Conservation (phyloP, 2,888 invertebrate species). For the Ornithoptera priamus region DNA sequence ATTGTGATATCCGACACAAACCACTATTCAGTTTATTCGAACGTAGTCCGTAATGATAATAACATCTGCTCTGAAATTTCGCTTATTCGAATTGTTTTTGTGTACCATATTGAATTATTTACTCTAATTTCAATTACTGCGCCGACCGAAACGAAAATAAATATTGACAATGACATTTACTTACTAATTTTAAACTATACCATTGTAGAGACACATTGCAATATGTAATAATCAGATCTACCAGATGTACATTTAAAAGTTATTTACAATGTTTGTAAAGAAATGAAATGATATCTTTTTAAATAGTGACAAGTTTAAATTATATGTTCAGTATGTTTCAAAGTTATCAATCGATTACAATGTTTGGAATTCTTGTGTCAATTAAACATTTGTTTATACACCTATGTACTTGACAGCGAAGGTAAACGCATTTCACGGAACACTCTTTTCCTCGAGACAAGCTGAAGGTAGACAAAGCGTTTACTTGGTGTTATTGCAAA, state of each 20-base stretch:
- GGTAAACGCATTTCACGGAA: constrained; percentile 60
- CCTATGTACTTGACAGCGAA: constrained; percentile 57
- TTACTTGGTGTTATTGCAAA: constrained; percentile 1
- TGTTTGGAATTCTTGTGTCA: constrained; percentile 72
- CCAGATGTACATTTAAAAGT: too few relatives aligned
- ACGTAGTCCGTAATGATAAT: constrained; percentile 14
- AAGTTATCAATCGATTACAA: constrained; percentile 44
- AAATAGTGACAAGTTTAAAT: not conserved
- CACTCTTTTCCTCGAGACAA: constrained; percentile 48
- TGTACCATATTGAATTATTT: constrained; percentile 9
- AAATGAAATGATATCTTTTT: not conserved
- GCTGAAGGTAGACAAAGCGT: constrained; percentile 29
- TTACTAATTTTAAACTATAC: not conserved
- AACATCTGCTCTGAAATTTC: constrained; percentile 15
- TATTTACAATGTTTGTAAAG: not conserved
- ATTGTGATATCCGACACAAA: constrained; percentile 22
- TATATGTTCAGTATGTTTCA: not conserved
- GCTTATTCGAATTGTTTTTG: constrained; percentile 16
- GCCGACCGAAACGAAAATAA: not conserved
- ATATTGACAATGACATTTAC: not conserved
- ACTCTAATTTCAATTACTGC: constrained; percentile 10
- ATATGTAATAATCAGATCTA: too few relatives aligned
- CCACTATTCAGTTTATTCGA: constrained; percentile 16
- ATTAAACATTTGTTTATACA: constrained; percentile 70
- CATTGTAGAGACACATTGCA: too few relatives aligned